Base-by-base conservation (phyloP, 2,888 invertebrate species). In the Lochmaea crataegi region DNA sequence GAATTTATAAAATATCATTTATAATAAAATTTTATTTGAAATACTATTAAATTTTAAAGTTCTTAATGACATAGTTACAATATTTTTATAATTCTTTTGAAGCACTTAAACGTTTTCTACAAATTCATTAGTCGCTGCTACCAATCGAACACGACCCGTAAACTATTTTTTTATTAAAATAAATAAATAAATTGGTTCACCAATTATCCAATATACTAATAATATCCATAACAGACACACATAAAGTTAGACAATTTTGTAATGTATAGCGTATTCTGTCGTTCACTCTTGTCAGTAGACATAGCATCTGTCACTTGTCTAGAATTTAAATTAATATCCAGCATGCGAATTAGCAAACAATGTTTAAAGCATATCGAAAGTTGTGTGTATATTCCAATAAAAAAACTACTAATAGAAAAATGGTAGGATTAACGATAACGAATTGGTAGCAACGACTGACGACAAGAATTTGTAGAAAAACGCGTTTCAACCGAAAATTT, bases 391-490 rank as follows among this genome's bases (percentile, higher is more conserved):
- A n/a, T 48, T n/a, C 14, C n/a, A 48, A 48, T 48, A 14, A 48
- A 48, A n/a, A n/a, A 48, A 14, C n/a, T n/a, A 48, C 14, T 48
- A 48, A n/a, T n/a, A 48, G 14, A 48, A 48, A 48, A 48, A 48
- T 38, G 7, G 32, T 14, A n/a, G 48, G 4, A 48, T 7, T 53
- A 53, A 18, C 16, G 53, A 53, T 53, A 16, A 53, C 53, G 18
- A 53, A 53, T 18, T 18, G 53, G 53, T 53, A 53, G 53, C 53
- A 53, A 53, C 53, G 18, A 51, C 51, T 51, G n/a, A n/a, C n/a
- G 16, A 53, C 18, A n/a, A n/a, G 51, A 51, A 51, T 51, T 51
- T 51, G 51, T 53, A 53, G 45, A 53, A 51, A 45, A 26, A 3
- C 61, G 4, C 12, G 10, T 18, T 14, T 42, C n/a, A 16, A 12